Percentiles rank a stretch among this genome's conserved stretches.
phyloP scores from a whole-genome alignment of 2,113 vertebrate genomes.

The Lophura nycthemera region DNA sequence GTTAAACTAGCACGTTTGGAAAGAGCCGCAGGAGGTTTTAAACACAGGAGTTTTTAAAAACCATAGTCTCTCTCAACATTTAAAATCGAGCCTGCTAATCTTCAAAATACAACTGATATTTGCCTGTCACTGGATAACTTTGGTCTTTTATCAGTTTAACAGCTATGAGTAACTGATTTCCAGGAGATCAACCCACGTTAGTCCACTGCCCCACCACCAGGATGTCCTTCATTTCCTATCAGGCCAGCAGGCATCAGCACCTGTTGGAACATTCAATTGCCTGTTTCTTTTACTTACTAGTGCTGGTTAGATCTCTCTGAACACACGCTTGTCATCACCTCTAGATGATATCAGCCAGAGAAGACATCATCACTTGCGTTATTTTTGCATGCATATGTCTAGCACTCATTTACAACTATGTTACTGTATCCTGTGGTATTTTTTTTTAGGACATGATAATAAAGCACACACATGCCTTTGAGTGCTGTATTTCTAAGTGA shows the following conservation, averaged over 20 bases:
- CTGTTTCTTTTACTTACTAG: slow-evolving; percentile 14
- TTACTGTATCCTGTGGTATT: neutral
- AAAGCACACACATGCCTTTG: fast-evolving
- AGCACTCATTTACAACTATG: neutral
- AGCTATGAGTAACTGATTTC: slow-evolving; percentile 71
- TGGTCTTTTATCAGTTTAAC: slow-evolving; percentile 50
- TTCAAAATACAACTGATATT: slow-evolving; percentile 27
- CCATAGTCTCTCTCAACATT: neutral
- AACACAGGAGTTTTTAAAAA: neutral
- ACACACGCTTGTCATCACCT: neutral
- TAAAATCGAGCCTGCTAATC: slow-evolving; percentile 40
- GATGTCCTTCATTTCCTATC: neutral
- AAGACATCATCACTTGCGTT: neutral
- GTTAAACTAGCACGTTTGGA: slow-evolving; percentile 17
- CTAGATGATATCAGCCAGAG: slow-evolving; percentile 4
- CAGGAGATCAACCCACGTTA: slow-evolving; percentile 45
- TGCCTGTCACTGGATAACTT: slow-evolving; percentile 29
- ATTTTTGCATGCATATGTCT: neutral
- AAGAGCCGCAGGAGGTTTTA: neutral
- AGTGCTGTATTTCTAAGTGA: neutral
- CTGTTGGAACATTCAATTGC: slow-evolving; percentile 23
- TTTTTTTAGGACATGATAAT: neutral
- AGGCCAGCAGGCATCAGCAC: neutral
- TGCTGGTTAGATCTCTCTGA: slow-evolving; percentile 33
- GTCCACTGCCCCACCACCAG: neutral